Evolutionary conservation across 2,888 invertebrate genomes (phyloP).

Genomic region (Fragum sueziense): DNA sequence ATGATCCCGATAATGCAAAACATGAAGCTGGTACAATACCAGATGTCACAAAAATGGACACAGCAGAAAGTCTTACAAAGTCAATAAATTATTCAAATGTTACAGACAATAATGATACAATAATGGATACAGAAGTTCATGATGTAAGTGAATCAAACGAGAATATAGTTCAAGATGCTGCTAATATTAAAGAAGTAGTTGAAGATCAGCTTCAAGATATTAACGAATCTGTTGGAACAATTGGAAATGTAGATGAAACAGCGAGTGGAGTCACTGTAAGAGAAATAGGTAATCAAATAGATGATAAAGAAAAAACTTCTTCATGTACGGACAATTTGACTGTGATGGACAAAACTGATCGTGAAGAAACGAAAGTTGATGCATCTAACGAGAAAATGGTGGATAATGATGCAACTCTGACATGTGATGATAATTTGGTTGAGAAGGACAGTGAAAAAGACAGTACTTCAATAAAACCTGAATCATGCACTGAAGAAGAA

Average conservation of each 20-base stretch:
- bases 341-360: neutral
- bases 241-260: neutral
- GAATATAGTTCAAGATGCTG: neutral
- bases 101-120: neutral
- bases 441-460: neutral
- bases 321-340: neutral
- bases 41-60: conserved; percentile 2
- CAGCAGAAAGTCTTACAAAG: neutral
- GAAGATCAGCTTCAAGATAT: neutral
- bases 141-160: neutral
- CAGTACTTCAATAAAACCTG: neutral
- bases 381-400: neutral
- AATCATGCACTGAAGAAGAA: neutral
- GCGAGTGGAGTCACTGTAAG: too few relatives aligned
- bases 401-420: neutral
- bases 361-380: neutral
- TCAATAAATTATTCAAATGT: neutral
- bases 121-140: neutral
- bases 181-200: neutral
- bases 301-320: neutral
- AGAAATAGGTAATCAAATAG: too few relatives aligned
- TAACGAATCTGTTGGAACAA: neutral
- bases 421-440: neutral
- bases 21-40: neutral
- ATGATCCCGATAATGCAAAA: neutral